These are phyloP conservation scores for Prinia subflava DNA, from an alignment of 2,113 vertebrate species.

Conservation along the genomic window DNA sequence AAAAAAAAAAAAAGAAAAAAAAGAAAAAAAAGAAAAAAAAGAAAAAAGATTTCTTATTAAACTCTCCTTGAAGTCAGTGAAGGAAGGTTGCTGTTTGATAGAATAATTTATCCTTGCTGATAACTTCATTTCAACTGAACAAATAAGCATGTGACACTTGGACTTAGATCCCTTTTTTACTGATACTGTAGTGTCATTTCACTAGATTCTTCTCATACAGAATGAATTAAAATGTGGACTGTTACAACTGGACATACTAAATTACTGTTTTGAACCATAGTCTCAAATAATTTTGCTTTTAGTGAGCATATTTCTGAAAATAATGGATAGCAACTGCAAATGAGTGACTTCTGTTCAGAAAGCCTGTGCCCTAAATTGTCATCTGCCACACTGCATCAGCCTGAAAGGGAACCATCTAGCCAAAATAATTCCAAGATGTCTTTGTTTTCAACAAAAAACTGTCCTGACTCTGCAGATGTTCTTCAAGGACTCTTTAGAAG, in stretches of 20 bases:
- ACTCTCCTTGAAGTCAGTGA: not conserved
- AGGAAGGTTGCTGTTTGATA: not conserved
- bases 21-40: not conserved
- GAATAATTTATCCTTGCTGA: not conserved
- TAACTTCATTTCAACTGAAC: not conserved
- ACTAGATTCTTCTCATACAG: not conserved
- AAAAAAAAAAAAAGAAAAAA: no score
- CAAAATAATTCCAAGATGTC: not conserved
- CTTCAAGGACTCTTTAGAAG: slow-evolving; percentile 27
- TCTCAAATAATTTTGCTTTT: not conserved
- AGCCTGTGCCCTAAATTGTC: not conserved
- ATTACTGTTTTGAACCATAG: not conserved
- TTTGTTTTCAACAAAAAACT: not conserved
- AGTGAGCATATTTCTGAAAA: not conserved
- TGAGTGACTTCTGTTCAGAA: not conserved
- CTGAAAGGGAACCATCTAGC: not conserved
- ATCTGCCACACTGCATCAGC: not conserved
- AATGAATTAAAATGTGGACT: not conserved
- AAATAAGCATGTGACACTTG: not conserved
- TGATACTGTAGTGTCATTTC: not conserved
- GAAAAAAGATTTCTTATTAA: not conserved
- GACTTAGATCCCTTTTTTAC: not conserved
- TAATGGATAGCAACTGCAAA: not conserved
- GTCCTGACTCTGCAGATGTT: not conserved
- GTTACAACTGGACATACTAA: not conserved